Evolutionary conservation across 35 echinoderm and acorn worm genomes (phyloP).

Genomic region (Chiridota heheva): DNA sequence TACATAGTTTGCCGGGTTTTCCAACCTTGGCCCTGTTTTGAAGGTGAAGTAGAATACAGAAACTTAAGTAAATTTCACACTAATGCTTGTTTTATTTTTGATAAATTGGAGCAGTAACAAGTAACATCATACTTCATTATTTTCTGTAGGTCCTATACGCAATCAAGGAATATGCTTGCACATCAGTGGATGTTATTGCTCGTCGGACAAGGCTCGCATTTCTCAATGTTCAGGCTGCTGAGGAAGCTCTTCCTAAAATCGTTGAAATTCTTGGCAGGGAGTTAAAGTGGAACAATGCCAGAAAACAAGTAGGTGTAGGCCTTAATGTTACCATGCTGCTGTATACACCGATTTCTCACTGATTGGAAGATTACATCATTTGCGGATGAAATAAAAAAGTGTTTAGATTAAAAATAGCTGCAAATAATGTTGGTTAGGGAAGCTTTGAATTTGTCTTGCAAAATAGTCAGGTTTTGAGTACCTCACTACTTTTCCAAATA

Average conservation of each 20-base stretch:
- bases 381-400: background rate
- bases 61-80: too few species aligned
- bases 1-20: too few species aligned
- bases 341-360: background rate
- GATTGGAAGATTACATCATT: background rate
- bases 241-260: constrained; percentile 83
- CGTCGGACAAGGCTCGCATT: constrained; percentile 81
- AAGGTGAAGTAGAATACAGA: too few species aligned
- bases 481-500: too few species aligned
- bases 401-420: too few species aligned
- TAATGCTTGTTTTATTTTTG: too few species aligned
- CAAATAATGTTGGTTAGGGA: too few species aligned
- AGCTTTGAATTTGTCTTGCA: too few species aligned
- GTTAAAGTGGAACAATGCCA: constrained; percentile 68
- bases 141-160: constrained; percentile 74
- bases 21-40: too few species aligned
- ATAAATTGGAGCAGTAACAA: background rate
- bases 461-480: too few species aligned
- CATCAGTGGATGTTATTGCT: constrained; percentile 83
- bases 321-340: background rate
- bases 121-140: background rate
- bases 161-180: constrained; percentile 87
- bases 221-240: constrained; percentile 92
- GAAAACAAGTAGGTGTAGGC: constrained; percentile 57
- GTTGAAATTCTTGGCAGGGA: constrained; percentile 88